A percentile compares a stretch with the other conserved stretches of the same genome.
These are phyloP conservation scores for Mionectes macconnelli DNA, from an alignment of 2,113 vertebrate species.

Conservation along the genomic window DNA sequence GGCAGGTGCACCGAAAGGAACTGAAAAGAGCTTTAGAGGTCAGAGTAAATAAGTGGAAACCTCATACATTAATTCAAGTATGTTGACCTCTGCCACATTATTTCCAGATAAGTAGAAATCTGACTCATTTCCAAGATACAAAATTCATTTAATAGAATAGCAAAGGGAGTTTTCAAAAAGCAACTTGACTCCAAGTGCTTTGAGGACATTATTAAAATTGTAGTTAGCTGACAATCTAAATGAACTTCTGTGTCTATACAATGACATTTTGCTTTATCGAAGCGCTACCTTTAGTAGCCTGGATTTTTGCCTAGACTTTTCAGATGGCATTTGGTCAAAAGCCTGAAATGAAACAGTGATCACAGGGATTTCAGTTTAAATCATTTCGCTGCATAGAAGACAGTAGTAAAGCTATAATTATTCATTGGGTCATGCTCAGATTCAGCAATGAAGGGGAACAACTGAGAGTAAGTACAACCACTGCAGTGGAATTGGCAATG, in stretches of 20 bases:
- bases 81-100: background rate
- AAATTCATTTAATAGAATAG: background rate
- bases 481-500: background rate
- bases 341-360: background rate
- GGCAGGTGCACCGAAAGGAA: background rate
- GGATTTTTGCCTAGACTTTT: background rate
- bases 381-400: background rate
- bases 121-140: slow-evolving; percentile 14
- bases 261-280: background rate
- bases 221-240: background rate
- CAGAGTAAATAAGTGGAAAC: background rate
- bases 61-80: slow-evolving; percentile 18
- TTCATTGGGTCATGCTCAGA: background rate
- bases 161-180: background rate
- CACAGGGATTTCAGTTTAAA: background rate
- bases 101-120: slow-evolving; percentile 29
- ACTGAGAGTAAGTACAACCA: background rate
- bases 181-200: background rate
- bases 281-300: background rate
- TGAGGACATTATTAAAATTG: background rate
- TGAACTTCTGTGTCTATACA: background rate
- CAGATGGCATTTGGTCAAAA: background rate
- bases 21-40: background rate
- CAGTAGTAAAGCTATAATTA: slow-evolving; percentile 11
- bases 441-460: background rate